A percentile compares a stretch with the other conserved stretches of the same genome.
Conservation (phyloP, 2,797 vertebrate species). For the Sebastes miniatus region DNA sequence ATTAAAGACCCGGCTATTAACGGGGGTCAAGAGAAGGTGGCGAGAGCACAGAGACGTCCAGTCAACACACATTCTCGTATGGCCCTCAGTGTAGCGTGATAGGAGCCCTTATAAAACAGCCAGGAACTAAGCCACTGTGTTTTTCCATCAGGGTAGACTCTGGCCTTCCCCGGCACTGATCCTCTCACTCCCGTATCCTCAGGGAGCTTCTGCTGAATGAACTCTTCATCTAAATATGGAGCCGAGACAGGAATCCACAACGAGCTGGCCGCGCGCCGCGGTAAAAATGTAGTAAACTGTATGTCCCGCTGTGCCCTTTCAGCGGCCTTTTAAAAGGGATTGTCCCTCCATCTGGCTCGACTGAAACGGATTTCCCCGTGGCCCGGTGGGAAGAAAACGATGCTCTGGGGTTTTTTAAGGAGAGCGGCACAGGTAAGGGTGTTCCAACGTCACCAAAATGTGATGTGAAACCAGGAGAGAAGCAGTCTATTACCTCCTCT, state of each 20-base stretch:
- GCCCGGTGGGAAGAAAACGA: not conserved
- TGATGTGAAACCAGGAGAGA: not conserved
- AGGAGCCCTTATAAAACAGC: constrained; percentile 27
- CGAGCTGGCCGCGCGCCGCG: constrained; percentile 6
- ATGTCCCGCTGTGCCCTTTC: constrained; percentile 45
- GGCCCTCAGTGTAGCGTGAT: constrained; percentile 15
- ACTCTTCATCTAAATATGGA: constrained; percentile 63
- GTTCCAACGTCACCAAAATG: not conserved
- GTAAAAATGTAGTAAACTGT: constrained; percentile 46
- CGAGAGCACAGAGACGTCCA: constrained; percentile 5
- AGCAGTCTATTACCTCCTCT: not conserved
- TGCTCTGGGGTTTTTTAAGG: constrained; percentile 4
- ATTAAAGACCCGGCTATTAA: not conserved
- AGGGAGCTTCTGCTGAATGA: constrained; percentile 52
- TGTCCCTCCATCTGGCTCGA: constrained; percentile 39
- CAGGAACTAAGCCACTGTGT: constrained; percentile 26
- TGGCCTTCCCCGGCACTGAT: constrained; percentile 23
- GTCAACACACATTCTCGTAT: not conserved
- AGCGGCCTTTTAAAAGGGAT: constrained; percentile 40
- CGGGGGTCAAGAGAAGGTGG: constrained; percentile 1
- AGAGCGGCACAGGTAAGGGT: constrained; percentile 2
- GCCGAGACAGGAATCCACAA: constrained; percentile 52
- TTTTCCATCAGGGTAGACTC: constrained; percentile 43
- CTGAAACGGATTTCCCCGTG: constrained; percentile 21
- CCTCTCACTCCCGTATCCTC: constrained; percentile 32